phyloP scores from a whole-genome alignment of 2,797 vertebrate genomes.

The Aeoliscus strigatus region DNA sequence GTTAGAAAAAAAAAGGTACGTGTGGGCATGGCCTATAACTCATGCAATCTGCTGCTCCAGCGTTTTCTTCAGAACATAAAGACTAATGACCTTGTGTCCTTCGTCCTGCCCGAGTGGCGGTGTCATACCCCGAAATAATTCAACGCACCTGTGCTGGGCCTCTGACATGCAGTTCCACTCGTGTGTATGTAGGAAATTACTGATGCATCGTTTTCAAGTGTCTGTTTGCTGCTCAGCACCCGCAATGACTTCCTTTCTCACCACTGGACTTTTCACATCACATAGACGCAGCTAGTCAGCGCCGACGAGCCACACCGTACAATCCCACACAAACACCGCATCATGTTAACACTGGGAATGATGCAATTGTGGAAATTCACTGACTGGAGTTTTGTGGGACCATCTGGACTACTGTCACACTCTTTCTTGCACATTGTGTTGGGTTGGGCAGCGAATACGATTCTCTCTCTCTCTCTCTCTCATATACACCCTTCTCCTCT shows the following conservation, averaged over 20 bases:
- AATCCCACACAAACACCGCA: slow-evolving; percentile 10
- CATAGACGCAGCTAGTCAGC: slow-evolving; percentile 1
- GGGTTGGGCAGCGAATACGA: slow-evolving; percentile 2
- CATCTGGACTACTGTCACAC: slow-evolving; percentile 8
- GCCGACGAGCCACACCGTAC: neutral
- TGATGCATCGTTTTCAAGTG: no score
- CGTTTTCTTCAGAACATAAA: no score
- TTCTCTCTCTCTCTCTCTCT: slow-evolving; percentile 2
- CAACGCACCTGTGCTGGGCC: neutral
- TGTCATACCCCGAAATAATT: neutral
- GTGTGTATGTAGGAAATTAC: no score
- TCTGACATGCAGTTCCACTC: no score
- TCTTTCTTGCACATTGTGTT: slow-evolving; percentile 16
- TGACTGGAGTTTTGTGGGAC: slow-evolving; percentile 7
- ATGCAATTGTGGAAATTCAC: slow-evolving; percentile 1
- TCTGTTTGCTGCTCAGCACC: no score
- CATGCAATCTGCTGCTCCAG: neutral
- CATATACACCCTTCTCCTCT: slow-evolving; percentile 6
- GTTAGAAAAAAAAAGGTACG: no score
- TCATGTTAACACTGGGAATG: slow-evolving; percentile 6
- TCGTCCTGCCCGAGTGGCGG: neutral
- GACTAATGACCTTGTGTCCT: neutral
- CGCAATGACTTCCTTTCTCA: neutral
- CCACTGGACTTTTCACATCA: slow-evolving; percentile 9
- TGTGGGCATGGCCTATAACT: no score